Percentiles rank a stretch among this genome's conserved stretches.
Evolutionary conservation across 2,888 invertebrate genomes (phyloP).

Genomic region (Danaus chrysippus): DNA sequence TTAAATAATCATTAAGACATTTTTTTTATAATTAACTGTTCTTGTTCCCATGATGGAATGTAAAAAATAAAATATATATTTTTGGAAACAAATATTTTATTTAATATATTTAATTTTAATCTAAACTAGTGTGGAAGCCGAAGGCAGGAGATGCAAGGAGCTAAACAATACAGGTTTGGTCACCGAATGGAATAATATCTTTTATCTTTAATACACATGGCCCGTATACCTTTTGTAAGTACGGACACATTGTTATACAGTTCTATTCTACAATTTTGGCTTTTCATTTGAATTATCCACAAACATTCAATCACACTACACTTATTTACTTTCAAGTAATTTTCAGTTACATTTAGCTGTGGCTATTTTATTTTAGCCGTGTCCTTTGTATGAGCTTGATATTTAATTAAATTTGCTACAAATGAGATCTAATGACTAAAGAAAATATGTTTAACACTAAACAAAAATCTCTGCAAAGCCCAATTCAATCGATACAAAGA

Average conservation of each 20-base stretch:
- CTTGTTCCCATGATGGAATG: background rate
- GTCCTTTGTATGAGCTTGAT: background rate
- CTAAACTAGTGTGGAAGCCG: constrained; percentile 43
- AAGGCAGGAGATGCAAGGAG: constrained; percentile 31
- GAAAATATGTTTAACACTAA: constrained; percentile 14
- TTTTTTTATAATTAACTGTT: background rate
- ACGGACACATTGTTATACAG: background rate
- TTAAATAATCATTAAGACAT: background rate
- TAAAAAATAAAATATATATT: constrained; percentile 33
- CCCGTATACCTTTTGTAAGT: background rate
- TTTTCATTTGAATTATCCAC: background rate
- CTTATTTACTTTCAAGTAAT: too few relatives aligned
- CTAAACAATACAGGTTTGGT: background rate
- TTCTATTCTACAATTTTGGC: background rate
- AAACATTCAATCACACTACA: too few relatives aligned
- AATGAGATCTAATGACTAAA: constrained; percentile 25
- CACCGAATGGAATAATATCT: background rate
- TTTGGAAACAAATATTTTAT: constrained; percentile 48
- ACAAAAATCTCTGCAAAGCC: constrained; percentile 13
- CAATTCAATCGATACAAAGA: constrained; percentile 6
- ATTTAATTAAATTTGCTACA: background rate
- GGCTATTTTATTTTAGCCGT: background rate
- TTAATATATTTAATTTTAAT: constrained; percentile 44
- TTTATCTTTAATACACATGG: background rate
- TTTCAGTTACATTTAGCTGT: background rate